Base-by-base conservation (phyloP, 2,797 vertebrate species). In the Neosilurus mollespiculum region DNA sequence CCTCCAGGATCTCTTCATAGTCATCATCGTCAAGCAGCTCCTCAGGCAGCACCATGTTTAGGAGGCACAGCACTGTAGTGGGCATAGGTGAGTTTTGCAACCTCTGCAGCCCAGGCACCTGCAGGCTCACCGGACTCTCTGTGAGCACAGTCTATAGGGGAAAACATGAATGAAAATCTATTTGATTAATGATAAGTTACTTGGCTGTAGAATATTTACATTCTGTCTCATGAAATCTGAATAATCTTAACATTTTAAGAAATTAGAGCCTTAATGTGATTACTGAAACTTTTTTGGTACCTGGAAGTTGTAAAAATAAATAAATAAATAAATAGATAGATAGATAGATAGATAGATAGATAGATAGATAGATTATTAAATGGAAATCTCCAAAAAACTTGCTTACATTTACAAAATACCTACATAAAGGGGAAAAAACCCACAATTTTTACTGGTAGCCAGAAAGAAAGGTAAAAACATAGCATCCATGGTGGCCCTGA, bases 41-140 rank as follows among this genome's bases (percentile, higher is more conserved):
- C 85, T 95, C 94, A 0, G 94, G 90, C 93, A 95, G 93, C 85
- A 95, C 93, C 94, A 95, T 95, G 90, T 95, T 95, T 85, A 95
- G 92, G 54, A 95, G 93, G 85, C 94, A 95, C 81, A 95, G 89
- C 85, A 95, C 94, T 89, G 94, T 92, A 0, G 94, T 95, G 82
- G 94, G 93, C 82, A 92, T 37, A 70, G 91, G 91, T 0, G 91
- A 93, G 88, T 88, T 93, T 88, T 94, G 94, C 82, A 95, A 89
- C 84, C 92, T 83, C 84, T 93, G 93, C 0, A 95, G 89, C 2
- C 94, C 94, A 0, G 94, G 94, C 4, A 95, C 93, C 89, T 95
- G 94, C 81, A 95, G 90, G 6, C 87, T 94, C 78, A 95, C 93
- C 0, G 93, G 93, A 1, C 93, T 91, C 89, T 95, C 94, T 1